Percentiles rank a stretch among this genome's conserved stretches.
Conservation (phyloP, 2,888 invertebrate genomes). For the Temnothorax ravouxi region DNA sequence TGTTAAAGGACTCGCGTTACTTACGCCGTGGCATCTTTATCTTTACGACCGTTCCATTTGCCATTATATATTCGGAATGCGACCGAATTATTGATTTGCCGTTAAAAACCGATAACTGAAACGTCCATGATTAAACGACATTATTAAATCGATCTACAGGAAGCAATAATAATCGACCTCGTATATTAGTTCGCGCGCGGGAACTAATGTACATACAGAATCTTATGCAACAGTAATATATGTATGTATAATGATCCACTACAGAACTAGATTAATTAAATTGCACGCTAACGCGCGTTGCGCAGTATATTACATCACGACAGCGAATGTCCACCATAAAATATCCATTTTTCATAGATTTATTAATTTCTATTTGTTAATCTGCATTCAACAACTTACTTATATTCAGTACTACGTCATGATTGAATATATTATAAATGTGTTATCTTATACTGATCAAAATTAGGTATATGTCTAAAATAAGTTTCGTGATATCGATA, state of each 20-base stretch:
- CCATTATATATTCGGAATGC: constrained; percentile 41
- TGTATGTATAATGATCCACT: constrained; percentile 4
- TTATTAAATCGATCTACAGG: constrained; percentile 41
- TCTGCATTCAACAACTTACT: not conserved
- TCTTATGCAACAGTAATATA: constrained; percentile 7
- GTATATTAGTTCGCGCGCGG: constrained; percentile 7
- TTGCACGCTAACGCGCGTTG: not conserved
- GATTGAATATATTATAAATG: not conserved
- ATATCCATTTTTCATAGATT: constrained; percentile 4
- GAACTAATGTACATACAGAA: not conserved
- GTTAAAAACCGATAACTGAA: constrained; percentile 39
- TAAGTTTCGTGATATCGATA: not conserved
- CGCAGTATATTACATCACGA: not conserved
- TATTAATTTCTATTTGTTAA: constrained; percentile 29
- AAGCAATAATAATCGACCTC: constrained; percentile 45
- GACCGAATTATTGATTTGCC: constrained; percentile 45
- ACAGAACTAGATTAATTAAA: constrained; percentile 36
- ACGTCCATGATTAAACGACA: constrained; percentile 16
- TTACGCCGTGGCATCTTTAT: constrained; percentile 24
- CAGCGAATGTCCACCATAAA: constrained; percentile 3
- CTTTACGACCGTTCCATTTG: constrained; percentile 33
- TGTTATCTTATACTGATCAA: not conserved
- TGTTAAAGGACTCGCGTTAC: constrained; percentile 44
- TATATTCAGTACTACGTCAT: not conserved
- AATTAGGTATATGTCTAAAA: not conserved